phyloP scores from a whole-genome alignment of 2,888 invertebrate species.

The Phortica okadai region DNA sequence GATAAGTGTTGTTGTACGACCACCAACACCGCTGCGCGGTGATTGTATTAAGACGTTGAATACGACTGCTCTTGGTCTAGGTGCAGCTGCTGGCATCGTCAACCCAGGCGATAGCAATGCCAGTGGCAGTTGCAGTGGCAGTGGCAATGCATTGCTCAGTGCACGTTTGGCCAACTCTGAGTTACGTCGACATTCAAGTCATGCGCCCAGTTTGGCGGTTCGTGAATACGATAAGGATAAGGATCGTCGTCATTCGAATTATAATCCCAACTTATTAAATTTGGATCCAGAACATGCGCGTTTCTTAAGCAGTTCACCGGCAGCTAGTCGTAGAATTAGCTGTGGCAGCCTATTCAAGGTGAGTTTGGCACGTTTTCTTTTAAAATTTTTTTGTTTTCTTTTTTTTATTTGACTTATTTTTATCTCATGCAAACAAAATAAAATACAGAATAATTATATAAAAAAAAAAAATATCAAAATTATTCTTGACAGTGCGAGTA shows the following conservation, averaged over 20 bases:
- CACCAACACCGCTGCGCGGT: constrained; percentile 84
- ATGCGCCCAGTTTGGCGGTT: constrained; percentile 77
- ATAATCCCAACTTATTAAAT: constrained; percentile 80
- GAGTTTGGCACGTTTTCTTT: constrained; percentile 59
- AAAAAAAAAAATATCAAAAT: no score
- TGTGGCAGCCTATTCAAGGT: constrained; percentile 92
- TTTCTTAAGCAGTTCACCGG: constrained; percentile 86
- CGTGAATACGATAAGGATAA: constrained; percentile 77
- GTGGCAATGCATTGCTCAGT: constrained; percentile 58
- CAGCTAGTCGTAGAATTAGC: constrained; percentile 92
- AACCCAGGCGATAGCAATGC: constrained; percentile 74
- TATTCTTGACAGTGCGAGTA: no score
- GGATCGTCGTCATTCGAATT: constrained; percentile 77
- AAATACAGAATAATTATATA: not conserved
- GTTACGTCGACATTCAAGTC: constrained; percentile 76
- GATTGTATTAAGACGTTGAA: constrained; percentile 77
- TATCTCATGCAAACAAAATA: not conserved
- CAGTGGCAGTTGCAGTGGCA: constrained; percentile 46
- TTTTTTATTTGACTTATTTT: constrained; percentile 6
- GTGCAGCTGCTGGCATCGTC: constrained; percentile 40
- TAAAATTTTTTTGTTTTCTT: not conserved
- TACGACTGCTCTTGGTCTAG: constrained; percentile 58
- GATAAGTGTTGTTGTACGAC: constrained; percentile 85
- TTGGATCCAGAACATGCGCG: constrained; percentile 82
- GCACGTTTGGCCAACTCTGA: constrained; percentile 72